Conservation (phyloP, 1,140 invertebrate genomes). For the Aethina tumida region DNA sequence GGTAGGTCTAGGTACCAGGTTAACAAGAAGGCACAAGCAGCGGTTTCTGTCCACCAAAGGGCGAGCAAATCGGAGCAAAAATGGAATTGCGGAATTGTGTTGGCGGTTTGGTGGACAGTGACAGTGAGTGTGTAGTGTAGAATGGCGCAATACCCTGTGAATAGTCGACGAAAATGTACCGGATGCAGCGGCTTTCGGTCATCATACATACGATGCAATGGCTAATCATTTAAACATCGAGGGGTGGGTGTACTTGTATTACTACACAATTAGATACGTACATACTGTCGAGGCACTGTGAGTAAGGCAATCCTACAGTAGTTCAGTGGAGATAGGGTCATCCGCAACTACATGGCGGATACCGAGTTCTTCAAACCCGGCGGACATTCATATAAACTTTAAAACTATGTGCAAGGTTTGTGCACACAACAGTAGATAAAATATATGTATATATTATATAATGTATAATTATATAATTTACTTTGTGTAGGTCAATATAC, state of each 20-base stretch:
- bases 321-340: slow-evolving; percentile 36
- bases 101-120: slow-evolving; percentile 16
- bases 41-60: slow-evolving; percentile 19
- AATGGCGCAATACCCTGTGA: slow-evolving; percentile 33
- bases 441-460: slow-evolving; percentile 34
- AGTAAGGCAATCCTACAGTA: slow-evolving; percentile 39
- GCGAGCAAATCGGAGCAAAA: no score
- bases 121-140: slow-evolving; percentile 23
- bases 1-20: slow-evolving; percentile 20
- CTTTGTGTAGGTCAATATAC: slow-evolving; percentile 33
- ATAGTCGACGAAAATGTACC: slow-evolving; percentile 27
- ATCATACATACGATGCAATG: slow-evolving; percentile 15
- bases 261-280: slow-evolving; percentile 36
- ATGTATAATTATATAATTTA: slow-evolving; percentile 31
- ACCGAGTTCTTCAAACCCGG: slow-evolving; percentile 9
- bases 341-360: slow-evolving; percentile 26
- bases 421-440: slow-evolving; percentile 39
- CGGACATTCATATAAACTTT: slow-evolving; percentile 24
- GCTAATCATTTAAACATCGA: slow-evolving; percentile 18
- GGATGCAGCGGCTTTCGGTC: slow-evolving; percentile 17
- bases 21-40: slow-evolving; percentile 34
- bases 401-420: slow-evolving; percentile 37
- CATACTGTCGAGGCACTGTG: slow-evolving; percentile 39
- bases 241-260: no score
- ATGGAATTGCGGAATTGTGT: no score